Conservation (phyloP, 2,113 vertebrate species). For the Bombycilla garrulus region DNA sequence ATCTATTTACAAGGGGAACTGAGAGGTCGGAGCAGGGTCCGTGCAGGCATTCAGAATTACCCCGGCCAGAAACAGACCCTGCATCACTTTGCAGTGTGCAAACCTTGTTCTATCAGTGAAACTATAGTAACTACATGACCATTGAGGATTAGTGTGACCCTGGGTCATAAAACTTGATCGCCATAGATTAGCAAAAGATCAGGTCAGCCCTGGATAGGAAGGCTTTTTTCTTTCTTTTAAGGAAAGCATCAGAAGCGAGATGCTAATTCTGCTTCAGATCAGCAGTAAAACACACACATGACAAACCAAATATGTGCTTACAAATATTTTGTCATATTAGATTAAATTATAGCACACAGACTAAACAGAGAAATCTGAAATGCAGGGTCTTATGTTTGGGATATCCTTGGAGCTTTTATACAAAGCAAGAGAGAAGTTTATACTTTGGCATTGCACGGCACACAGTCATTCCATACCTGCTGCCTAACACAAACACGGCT, state of each 20-base stretch:
- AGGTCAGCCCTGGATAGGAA: not conserved
- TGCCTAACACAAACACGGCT: not conserved
- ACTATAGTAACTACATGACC: constrained; percentile 60
- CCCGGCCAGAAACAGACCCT: not conserved
- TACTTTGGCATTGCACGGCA: not conserved
- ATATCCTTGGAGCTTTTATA: constrained; percentile 57
- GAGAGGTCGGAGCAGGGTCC: not conserved
- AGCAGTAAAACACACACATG: not conserved
- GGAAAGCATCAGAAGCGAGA: not conserved
- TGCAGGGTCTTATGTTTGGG: constrained; percentile 40
- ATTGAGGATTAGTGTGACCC: constrained; percentile 42
- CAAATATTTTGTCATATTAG: constrained; percentile 68
- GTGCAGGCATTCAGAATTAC: not conserved
- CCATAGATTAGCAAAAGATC: constrained; percentile 32
- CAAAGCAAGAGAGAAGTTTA: constrained; percentile 50
- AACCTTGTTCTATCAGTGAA: constrained; percentile 41
- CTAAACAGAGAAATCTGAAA: constrained; percentile 63
- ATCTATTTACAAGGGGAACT: not conserved
- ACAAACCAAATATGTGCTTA: constrained; percentile 52
- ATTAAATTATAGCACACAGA: constrained; percentile 57
- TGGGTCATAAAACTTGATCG: constrained; percentile 44
- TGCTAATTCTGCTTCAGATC: constrained; percentile 20
- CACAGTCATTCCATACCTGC: constrained; percentile 50
- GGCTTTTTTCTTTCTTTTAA: not conserved
- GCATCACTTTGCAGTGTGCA: not conserved